phyloP scores from a whole-genome alignment of 2,888 invertebrate genomes.

The Dicranocentrus wangi region DNA sequence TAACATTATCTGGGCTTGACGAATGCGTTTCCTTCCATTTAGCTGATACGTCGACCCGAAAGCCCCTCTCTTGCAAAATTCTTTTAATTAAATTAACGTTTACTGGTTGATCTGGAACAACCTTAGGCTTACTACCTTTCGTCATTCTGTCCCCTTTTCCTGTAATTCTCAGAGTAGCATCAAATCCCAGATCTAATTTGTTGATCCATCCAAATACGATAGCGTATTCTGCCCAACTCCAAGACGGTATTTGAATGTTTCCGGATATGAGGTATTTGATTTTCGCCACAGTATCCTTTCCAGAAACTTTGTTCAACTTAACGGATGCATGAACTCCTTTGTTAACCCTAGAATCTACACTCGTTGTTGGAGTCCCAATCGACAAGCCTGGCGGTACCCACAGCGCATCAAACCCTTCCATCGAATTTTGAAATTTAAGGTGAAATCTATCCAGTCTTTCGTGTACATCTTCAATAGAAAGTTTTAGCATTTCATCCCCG shows the following conservation, averaged over 20 bases:
- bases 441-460: conserved; percentile 35
- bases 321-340: not conserved
- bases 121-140: not conserved
- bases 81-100: not conserved
- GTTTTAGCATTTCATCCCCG: not conserved
- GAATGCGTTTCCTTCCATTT: too few relatives aligned
- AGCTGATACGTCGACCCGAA: not conserved
- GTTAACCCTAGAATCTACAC: not conserved
- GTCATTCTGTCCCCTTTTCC: conserved; percentile 41
- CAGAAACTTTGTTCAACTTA: not conserved
- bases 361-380: conserved; percentile 18
- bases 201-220: conserved; percentile 38
- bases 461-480: conserved; percentile 22
- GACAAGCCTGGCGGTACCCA: conserved; percentile 20
- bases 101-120: conserved; percentile 13
- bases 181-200: not conserved
- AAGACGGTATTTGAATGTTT: conserved; percentile 2
- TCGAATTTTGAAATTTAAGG: not conserved
- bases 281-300: conserved; percentile 28
- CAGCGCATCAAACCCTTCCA: conserved; percentile 5
- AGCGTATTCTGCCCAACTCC: conserved; percentile 6
- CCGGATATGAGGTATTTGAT: conserved; percentile 30
- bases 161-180: conserved; percentile 16
- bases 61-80: conserved; percentile 7
- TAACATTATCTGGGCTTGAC: not conserved